These are phyloP conservation scores for Toxostoma redivivum DNA, from an alignment of 2,113 vertebrate species.

Conservation along the genomic window DNA sequence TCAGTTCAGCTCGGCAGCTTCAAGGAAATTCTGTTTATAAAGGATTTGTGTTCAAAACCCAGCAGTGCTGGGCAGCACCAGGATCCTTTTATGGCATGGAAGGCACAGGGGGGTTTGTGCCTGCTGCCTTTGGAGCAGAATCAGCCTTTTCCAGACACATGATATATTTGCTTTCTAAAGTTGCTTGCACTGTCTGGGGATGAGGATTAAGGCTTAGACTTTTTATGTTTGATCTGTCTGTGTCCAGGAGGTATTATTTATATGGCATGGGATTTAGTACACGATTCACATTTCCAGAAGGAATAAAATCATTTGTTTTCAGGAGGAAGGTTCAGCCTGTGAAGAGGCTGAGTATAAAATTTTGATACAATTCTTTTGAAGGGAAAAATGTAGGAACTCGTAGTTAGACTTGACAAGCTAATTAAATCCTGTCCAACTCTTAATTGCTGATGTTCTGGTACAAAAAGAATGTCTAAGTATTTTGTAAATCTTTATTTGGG, in stretches of 20 bases:
- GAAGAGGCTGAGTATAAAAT: neutral
- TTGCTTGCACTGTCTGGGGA: slow-evolving; percentile 35
- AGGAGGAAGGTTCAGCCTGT: neutral
- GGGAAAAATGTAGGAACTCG: neutral
- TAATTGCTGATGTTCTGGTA: neutral
- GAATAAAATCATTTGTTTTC: slow-evolving; percentile 36
- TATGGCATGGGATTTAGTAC: slow-evolving; percentile 34
- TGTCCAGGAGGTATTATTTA: slow-evolving; percentile 54
- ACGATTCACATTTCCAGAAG: slow-evolving; percentile 8
- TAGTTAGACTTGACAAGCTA: neutral
- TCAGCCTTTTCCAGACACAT: neutral
- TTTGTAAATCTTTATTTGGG: neutral
- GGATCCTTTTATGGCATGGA: neutral
- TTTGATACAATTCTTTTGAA: neutral
- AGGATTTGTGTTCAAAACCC: neutral
- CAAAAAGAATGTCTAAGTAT: neutral
- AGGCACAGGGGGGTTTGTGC: neutral
- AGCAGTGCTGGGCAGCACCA: neutral
- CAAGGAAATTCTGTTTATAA: neutral
- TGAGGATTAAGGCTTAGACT: slow-evolving; percentile 49
- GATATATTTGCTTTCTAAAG: slow-evolving; percentile 7
- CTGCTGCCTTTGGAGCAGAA: neutral
- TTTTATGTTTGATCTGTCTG: slow-evolving; percentile 54
- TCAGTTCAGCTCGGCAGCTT: neutral
- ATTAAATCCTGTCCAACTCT: neutral